phyloP scores from a whole-genome alignment of 2,797 vertebrate species.

The Echiichthys vipera region DNA sequence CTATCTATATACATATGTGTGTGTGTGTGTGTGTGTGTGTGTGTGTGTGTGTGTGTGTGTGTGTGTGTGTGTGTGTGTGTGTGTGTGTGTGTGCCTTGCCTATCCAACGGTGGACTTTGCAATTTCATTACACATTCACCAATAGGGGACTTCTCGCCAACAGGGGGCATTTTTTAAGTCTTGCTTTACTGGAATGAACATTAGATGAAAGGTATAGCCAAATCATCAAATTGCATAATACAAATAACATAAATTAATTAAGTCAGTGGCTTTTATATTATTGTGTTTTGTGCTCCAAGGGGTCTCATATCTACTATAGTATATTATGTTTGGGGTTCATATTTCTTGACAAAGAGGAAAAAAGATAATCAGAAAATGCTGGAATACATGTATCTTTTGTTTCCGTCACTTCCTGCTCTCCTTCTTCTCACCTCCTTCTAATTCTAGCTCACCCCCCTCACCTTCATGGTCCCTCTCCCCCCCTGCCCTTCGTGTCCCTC shows the following conservation, averaged over 20 bases:
- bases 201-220: conserved; percentile 5
- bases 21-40: neutral
- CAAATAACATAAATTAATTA: conserved; percentile 42
- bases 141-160: too few relatives aligned
- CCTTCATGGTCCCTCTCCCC: conserved; percentile 78
- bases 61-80: neutral
- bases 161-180: too few relatives aligned
- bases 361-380: neutral
- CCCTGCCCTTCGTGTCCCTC: conserved; percentile 69
- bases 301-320: neutral
- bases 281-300: neutral
- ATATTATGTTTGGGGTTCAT: neutral
- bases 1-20: neutral
- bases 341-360: neutral
- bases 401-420: neutral
- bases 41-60: neutral
- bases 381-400: neutral
- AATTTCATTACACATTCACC: too few relatives aligned
- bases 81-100: neutral
- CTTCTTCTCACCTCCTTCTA: conserved; percentile 23
- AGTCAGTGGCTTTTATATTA: conserved; percentile 1
- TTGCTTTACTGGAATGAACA: conserved; percentile 14
- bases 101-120: too few relatives aligned
- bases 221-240: conserved; percentile 26
- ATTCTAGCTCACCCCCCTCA: conserved; percentile 18